Conservation (phyloP, 2,797 vertebrate genomes). For the Alosa sapidissima region DNA sequence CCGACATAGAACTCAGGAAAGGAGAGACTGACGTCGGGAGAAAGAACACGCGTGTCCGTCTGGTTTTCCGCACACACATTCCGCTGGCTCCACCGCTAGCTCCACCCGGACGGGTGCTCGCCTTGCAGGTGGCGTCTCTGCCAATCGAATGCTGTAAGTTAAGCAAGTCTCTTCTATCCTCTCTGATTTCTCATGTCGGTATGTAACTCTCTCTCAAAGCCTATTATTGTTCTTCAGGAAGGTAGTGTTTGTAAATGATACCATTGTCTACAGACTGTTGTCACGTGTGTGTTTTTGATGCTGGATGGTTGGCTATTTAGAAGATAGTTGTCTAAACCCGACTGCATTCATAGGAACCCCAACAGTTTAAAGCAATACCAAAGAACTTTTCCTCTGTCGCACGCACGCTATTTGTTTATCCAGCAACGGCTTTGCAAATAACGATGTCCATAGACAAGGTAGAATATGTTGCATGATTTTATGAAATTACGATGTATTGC, state of each 20-base stretch:
- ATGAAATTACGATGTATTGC: too few relatives aligned
- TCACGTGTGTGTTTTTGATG: neutral
- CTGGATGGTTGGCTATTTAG: neutral
- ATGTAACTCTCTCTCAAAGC: neutral
- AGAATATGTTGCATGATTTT: too few relatives aligned
- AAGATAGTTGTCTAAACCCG: neutral
- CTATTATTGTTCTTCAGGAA: neutral
- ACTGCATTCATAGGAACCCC: neutral
- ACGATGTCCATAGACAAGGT: too few relatives aligned
- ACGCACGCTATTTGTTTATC: too few relatives aligned
- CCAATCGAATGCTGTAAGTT: constrained; percentile 94
- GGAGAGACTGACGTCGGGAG: constrained; percentile 93
- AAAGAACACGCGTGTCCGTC: constrained; percentile 88
- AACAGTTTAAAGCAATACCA: too few relatives aligned
- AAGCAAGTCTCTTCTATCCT: neutral
- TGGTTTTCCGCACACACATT: constrained; percentile 88
- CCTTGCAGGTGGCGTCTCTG: constrained; percentile 85
- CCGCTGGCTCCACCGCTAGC: constrained; percentile 74
- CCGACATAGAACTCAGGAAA: constrained; percentile 92
- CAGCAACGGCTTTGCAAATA: too few relatives aligned
- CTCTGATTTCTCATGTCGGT: neutral
- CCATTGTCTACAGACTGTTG: neutral
- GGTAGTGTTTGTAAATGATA: neutral
- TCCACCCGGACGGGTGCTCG: constrained; percentile 79
- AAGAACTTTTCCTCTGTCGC: too few relatives aligned